Base-by-base conservation (phyloP, 1,140 invertebrate species). In the Glossosoma conforme region DNA sequence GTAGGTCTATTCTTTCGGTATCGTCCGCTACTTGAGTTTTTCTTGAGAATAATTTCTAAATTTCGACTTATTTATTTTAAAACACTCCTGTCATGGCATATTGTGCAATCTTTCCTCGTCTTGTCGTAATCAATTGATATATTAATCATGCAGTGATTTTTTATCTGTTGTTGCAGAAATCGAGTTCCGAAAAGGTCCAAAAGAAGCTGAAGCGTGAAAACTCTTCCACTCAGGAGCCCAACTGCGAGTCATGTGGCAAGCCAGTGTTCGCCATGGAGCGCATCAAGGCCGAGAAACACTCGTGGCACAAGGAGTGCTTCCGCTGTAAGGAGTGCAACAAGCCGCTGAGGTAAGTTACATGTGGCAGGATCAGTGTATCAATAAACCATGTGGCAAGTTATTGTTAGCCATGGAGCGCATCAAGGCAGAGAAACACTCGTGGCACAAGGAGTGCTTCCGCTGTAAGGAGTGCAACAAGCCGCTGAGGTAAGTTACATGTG, bases 331-430 rank as follows among this genome's bases (percentile, higher is more conserved):
- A 93, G 66, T 96, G 93, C 67, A 85, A 84, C 61, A 94, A 92
- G 70, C 86, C 87, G 61, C 77, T 95, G 44, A 93, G 83, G 88
- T 91, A 65, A 80, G 80, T 76, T 45, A 19, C 5, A 3, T 11
- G 14, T 40, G 38, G 14, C 28, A 13, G 14, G 10, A 13, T 28
- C 19, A 22, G 24, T 10, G 13, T 18, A 14, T 14, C 13, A 37
- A n/a, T 5, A 42, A 37, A n/a, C 22, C 33, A 20, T n/a, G n/a
- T n/a, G n/a, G n/a, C n/a, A n/a, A n/a, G n/a, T n/a, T n/a, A n/a
- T n/a, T n/a, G n/a, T 96, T 93, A 70, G 90, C 91, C 71, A 94
- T 95, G 90, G 92, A 96, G 69, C 83, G 90, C 62, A 82, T 93
- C 46, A 93, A 92, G 68, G 89, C 89, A 2, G 91, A 91, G 66